phyloP scores from a whole-genome alignment of 2,797 vertebrate species.

The Australoheros facetus region DNA sequence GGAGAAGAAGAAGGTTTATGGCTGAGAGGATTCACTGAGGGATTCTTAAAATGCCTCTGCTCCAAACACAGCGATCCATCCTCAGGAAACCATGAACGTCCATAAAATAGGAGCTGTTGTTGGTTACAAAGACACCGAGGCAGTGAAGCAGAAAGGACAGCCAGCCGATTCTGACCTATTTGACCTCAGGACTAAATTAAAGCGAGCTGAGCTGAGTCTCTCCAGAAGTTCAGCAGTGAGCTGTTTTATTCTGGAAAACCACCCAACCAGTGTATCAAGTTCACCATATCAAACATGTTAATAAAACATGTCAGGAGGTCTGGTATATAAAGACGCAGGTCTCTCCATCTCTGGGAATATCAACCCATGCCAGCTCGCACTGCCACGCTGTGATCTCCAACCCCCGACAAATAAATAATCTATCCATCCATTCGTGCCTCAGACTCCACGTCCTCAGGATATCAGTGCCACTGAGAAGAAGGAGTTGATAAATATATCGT shows the following conservation, averaged over 20 bases:
- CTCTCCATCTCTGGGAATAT: conserved; percentile 67
- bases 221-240: neutral
- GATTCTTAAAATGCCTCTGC: neutral
- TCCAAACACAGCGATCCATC: neutral
- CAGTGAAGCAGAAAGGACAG: neutral
- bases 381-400: conserved; percentile 52
- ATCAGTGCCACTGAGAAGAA: conserved; percentile 62
- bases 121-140: neutral
- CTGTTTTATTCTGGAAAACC: conserved; percentile 4
- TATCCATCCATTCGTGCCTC: conserved; percentile 35
- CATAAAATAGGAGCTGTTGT: neutral
- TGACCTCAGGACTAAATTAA: neutral
- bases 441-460: conserved; percentile 47
- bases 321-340: conserved; percentile 43
- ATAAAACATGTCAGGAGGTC: conserved; percentile 38
- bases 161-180: no score
- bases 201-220: neutral
- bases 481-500: conserved; percentile 66
- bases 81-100: no score
- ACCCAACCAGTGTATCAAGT: conserved; percentile 11
- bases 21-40: no score
- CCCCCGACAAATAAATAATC: conserved; percentile 62
- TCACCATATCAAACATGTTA: conserved; percentile 29
- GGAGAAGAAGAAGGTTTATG: no score
- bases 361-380: conserved; percentile 44